phyloP scores from a whole-genome alignment of 2,113 vertebrate species.

The Gymnorhina tibicen region DNA sequence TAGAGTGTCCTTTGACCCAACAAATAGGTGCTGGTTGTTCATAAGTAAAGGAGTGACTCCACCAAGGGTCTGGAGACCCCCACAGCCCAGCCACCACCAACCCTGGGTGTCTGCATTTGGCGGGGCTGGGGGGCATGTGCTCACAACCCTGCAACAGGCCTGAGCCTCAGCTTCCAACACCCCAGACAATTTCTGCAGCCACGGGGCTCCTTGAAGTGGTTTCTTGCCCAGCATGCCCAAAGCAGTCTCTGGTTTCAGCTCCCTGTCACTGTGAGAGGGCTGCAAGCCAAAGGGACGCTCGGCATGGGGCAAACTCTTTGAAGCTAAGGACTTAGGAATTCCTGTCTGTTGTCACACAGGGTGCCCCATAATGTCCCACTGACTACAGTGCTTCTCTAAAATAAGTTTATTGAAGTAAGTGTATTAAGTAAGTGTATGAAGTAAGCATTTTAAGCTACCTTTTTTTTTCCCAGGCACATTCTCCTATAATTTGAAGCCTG shows the following conservation, averaged over 20 bases:
- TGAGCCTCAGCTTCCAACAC: background rate
- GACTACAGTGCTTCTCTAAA: background rate
- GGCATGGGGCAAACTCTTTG: background rate
- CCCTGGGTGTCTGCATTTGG: too few relatives aligned
- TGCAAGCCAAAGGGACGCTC: background rate
- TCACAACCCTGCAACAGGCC: background rate
- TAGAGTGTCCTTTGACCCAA: background rate
- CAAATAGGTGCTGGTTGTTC: background rate
- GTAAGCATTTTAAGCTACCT: background rate
- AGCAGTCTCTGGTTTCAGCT: background rate
- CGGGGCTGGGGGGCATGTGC: fast-evolving
- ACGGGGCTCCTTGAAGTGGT: fast-evolving
- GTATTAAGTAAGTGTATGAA: background rate
- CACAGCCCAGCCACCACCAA: background rate
- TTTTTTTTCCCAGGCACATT: background rate
- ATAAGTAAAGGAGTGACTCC: background rate
- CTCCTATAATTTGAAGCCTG: background rate
- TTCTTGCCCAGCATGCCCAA: background rate
- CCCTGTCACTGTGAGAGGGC: background rate
- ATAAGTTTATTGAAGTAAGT: background rate
- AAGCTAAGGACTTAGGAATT: background rate
- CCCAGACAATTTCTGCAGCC: background rate
- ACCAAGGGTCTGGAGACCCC: background rate
- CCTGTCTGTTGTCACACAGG: background rate
- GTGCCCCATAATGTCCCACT: background rate